Conservation (phyloP, 2,888 invertebrate species). For the Oligia strigilis region DNA sequence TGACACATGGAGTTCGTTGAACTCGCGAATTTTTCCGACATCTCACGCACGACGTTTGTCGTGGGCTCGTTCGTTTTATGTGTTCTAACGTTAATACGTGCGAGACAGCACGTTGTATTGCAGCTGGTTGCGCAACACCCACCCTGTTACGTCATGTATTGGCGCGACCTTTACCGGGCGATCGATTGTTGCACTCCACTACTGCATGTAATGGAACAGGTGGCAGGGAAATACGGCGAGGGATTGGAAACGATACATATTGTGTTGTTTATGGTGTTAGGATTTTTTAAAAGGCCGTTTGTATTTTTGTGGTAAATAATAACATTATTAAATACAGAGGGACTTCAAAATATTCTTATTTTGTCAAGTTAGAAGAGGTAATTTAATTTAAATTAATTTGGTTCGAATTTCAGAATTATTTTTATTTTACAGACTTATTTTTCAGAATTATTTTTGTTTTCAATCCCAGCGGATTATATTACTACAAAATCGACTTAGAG, state of each 20-base stretch:
- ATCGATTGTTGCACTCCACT: conserved; percentile 82
- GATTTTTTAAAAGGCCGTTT: background rate
- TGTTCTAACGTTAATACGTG: conserved; percentile 41
- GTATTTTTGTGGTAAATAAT: background rate
- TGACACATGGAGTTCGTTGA: conserved; percentile 49
- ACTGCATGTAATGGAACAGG: conserved; percentile 56
- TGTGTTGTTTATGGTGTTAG: conserved; percentile 13
- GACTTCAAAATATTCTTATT: background rate
- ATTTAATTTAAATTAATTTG: background rate
- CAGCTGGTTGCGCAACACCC: conserved; percentile 83
- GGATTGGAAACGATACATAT: conserved; percentile 9
- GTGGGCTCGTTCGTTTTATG: conserved; percentile 43
- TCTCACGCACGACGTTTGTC: conserved; percentile 29
- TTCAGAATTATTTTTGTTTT: background rate
- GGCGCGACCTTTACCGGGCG: conserved; percentile 85
- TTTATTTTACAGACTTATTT: background rate
- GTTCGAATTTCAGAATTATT: background rate
- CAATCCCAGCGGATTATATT: no score
- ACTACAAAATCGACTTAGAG: background rate
- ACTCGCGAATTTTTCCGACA: conserved; percentile 44
- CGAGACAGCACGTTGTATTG: conserved; percentile 68
- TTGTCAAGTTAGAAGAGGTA: background rate
- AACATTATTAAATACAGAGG: background rate
- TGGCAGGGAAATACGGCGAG: conserved; percentile 29
- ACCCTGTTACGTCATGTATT: conserved; percentile 86